Evolutionary conservation across 1,140 invertebrate species (phyloP), one percentile per base, ranked within the genome.

Genomic region (Drosophila micromelanica): DNA sequence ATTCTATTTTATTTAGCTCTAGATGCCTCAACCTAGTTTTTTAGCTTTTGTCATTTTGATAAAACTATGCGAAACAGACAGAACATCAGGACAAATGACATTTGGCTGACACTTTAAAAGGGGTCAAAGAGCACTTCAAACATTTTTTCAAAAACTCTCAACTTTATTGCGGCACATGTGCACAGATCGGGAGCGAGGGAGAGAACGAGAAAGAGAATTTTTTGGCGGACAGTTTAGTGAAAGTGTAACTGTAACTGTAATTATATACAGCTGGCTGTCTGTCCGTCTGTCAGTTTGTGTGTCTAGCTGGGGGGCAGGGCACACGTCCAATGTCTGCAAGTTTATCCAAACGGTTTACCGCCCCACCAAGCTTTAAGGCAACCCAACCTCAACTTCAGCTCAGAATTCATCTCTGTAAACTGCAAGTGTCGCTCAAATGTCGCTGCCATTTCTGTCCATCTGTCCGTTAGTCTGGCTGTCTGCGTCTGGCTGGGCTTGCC

Each of bases 201-300:
- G 63, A 42, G 23, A 30, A 8, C 35, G n/a, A 35, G 32, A 30
- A 8, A 40, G n/a, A 35, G 32, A 37, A 45, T 52, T 37, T 17
- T 54, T 43, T 46, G 61, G 51, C 40, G 42, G 46, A 51, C 65
- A 73, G 63, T 73, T 73, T 54, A 86, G 81, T 86, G 82, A 86
- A 86, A 86, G 81, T 87, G 78, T 86, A 86, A 87, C 81, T 82
- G 81, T 77, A 74, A 80, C 81, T 85, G 81, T 87, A 87, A 87
- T 87, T 87, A 87, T 89, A 87, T 84, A 84, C 84, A 87, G 79
- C 69, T 76, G 60, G 11, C 64, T 61, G 72, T 70, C 57, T 70
- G 57, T 32, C 59, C 51, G 49, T 75, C 56, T 40, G 32, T 23
- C 68, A 56, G 59, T 63, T 17, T 76, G 68, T 68, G 52, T 69